Conservation (phyloP, 2,797 vertebrate genomes). For the Rhincodon typus region DNA sequence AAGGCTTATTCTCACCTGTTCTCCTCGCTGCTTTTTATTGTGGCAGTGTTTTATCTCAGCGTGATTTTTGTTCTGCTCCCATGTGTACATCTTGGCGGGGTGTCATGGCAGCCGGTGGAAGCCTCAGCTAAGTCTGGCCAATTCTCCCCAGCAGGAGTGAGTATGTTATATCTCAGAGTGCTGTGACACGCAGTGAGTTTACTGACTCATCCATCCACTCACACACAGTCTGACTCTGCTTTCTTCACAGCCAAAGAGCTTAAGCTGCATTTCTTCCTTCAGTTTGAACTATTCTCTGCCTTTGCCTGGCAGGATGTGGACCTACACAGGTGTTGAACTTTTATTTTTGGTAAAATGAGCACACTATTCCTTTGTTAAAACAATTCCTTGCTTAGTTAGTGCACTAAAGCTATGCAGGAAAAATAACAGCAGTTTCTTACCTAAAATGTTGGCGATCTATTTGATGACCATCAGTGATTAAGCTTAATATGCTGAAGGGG, state of each 20-base stretch:
- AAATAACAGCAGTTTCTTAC: not conserved
- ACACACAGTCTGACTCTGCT: not conserved
- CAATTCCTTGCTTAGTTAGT: not conserved
- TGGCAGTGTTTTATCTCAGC: not conserved
- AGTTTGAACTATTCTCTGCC: not conserved
- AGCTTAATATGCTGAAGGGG: not conserved
- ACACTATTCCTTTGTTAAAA: not conserved
- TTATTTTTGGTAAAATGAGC: not conserved
- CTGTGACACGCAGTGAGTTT: not conserved
- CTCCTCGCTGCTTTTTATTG: not conserved
- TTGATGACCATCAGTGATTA: not conserved
- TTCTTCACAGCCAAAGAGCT: not conserved
- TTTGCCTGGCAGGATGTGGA: not conserved
- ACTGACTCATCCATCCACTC: not conserved
- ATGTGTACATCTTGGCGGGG: not conserved
- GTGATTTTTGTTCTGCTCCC: not conserved
- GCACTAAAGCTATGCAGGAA: too few relatives aligned
- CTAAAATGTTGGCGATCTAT: too few relatives aligned
- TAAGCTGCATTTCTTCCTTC: not conserved
- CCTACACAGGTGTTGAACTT: not conserved
- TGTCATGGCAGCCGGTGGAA: not conserved
- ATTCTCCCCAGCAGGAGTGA: not conserved
- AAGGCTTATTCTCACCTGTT: not conserved
- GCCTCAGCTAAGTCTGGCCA: not conserved
- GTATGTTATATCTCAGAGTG: not conserved